These are phyloP conservation scores for Epizoanthus illoricatus DNA, from an alignment of 92 coral and sea anemone species.

Conservation along the genomic window DNA sequence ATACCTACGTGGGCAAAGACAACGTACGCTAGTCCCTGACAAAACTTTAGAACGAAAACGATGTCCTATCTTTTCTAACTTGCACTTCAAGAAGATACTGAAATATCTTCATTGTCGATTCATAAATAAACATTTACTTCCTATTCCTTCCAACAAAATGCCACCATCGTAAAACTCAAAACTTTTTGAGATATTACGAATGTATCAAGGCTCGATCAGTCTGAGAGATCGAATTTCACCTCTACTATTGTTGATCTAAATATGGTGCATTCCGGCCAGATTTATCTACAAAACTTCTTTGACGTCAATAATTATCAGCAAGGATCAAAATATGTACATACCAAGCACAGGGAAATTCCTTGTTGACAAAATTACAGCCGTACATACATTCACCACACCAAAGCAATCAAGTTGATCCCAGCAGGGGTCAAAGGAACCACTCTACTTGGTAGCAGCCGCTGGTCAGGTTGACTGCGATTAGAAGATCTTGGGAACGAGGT, in stretches of 20 bases:
- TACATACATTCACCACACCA: no score
- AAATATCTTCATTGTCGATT: neutral
- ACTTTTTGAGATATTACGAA: neutral
- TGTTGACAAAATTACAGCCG: no score
- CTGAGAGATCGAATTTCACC: conserved; percentile 9
- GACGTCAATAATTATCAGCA: conserved; percentile 15
- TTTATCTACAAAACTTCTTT: conserved; percentile 13
- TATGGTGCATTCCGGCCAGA: conserved; percentile 4
- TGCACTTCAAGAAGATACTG: neutral
- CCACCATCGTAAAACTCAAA: neutral
- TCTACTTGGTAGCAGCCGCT: no score
- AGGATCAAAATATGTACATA: no score
- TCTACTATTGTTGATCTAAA: neutral
- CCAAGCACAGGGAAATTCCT: no score
- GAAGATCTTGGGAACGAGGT: no score
- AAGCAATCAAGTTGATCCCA: no score
- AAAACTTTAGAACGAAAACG: neutral
- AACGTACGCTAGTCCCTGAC: no score
- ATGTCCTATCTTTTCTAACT: neutral
- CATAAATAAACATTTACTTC: neutral
- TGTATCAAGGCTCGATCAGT: neutral
- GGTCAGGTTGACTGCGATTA: no score
- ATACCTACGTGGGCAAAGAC: neutral
- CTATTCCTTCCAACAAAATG: neutral
- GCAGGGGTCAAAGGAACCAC: no score